phyloP scores from a whole-genome alignment of 2,888 invertebrate genomes.

The Mythimna pallens region DNA sequence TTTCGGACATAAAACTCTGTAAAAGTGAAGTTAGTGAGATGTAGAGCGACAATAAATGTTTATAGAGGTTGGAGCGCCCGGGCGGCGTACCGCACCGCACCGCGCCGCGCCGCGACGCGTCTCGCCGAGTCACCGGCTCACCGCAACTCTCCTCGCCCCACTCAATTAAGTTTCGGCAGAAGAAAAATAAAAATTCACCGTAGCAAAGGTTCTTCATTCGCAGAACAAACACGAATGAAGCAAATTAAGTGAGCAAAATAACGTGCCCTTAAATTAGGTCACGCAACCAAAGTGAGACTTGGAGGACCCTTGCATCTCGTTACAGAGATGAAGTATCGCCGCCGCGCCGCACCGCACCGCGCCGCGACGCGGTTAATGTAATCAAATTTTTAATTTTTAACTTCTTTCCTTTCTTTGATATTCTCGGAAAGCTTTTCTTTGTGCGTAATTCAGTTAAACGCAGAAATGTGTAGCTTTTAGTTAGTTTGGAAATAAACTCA shows the following conservation, averaged over 20 bases:
- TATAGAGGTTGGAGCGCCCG: constrained; percentile 78
- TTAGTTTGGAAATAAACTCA: constrained; percentile 57
- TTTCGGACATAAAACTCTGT: constrained; percentile 90
- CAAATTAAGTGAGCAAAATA: constrained; percentile 89
- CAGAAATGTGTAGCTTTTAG: constrained; percentile 66
- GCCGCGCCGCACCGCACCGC: constrained; percentile 49
- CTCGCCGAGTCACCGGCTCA: constrained; percentile 65
- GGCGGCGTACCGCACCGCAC: constrained; percentile 22
- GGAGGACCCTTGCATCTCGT: constrained; percentile 78
- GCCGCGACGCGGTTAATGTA: constrained; percentile 74
- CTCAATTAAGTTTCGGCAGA: constrained; percentile 84
- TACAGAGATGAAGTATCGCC: constrained; percentile 74
- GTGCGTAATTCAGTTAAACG: constrained; percentile 71
- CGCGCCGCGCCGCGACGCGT: constrained; percentile 50
- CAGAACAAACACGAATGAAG: constrained; percentile 87
- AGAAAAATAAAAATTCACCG: constrained; percentile 83
- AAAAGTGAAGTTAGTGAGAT: constrained; percentile 90
- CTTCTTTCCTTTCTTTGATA: constrained; percentile 71
- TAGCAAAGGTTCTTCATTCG: constrained; percentile 79
- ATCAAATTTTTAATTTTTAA: constrained; percentile 85
- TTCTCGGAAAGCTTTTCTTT: constrained; percentile 69
- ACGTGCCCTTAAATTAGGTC: constrained; percentile 86
- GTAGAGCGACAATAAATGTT: constrained; percentile 89
- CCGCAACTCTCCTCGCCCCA: constrained; percentile 68
- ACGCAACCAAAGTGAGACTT: constrained; percentile 79